Evolutionary conservation across 2,888 invertebrate species (phyloP), one percentile per base, ranked within the genome.

Genomic region (Monochamus alternatus): DNA sequence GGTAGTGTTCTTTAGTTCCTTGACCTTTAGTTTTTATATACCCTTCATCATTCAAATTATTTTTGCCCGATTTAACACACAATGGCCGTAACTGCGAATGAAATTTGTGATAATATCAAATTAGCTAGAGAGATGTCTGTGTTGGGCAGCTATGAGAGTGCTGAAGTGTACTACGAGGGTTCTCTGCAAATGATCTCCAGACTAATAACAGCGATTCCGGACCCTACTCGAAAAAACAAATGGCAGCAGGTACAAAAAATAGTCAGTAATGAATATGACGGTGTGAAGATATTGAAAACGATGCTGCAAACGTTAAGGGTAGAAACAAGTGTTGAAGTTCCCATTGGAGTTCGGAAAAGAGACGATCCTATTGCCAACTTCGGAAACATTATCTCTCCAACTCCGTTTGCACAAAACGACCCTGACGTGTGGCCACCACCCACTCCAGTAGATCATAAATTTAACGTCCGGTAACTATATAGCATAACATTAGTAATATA

Each of bases 81-180:
- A 89, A 96, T 97, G 96, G 95, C 95, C 90, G 95, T 95, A 89
- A 95, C 95, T 87, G 93, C 95, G 89, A 94, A 94, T 89, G 97
- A 97, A 91, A 96, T 97, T 90, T 95, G 95, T 91, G 97, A 98
- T 91, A 98, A 97, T 91, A 96, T 97, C 76, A 97, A 96, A 90
- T 90, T 97, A 89, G 98, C 97, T 75, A 92, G 98, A 86, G 98
- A 99, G 91, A 96, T 96, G 94, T 96, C 97, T 78, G 91, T 98
- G 86, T 94, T 96, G 87, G 98, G 98, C 31, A 97, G 98, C 89
- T 99, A 99, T 88, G 98, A 98, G 87, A 95, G 96, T 79, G 96
- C 98, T 32, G 92, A 95, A 81, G 96, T 98, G 75, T 98, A 97
- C 89, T 98, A 98, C 88, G 96, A 98, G 88, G 96, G 97, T 70